Conservation (phyloP, 2,888 invertebrate species). For the Oxytorus armatus region DNA sequence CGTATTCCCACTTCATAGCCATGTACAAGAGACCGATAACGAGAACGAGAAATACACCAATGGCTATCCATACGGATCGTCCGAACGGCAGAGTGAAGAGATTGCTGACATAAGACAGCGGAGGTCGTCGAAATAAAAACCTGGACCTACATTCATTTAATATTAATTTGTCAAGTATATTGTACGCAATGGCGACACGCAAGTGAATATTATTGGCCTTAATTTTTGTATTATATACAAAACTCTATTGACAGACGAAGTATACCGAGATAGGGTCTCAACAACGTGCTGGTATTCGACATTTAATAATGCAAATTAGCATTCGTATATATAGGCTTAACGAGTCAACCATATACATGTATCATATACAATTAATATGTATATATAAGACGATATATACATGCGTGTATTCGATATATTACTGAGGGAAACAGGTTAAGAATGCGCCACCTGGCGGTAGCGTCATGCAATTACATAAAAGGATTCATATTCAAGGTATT, state of each 20-base stretch:
- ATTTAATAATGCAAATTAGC: constrained; percentile 48
- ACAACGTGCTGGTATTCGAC: constrained; percentile 23
- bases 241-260: constrained; percentile 21
- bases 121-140: constrained; percentile 90
- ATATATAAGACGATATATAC: no score
- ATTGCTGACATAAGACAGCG: constrained; percentile 90
- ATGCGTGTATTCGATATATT: neutral
- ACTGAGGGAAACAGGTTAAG: neutral
- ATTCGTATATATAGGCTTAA: constrained; percentile 11
- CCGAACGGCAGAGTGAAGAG: constrained; percentile 90
- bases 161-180: constrained; percentile 43
- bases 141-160: constrained; percentile 82
- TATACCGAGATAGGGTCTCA: neutral
- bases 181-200: neutral
- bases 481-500: no score
- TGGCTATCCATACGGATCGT: constrained; percentile 88
- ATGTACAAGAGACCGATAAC: constrained; percentile 85
- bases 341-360: constrained; percentile 25
- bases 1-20: constrained; percentile 85
- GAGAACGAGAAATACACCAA: constrained; percentile 84
- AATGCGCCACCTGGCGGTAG: neutral
- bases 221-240: constrained; percentile 40
- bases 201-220: constrained; percentile 57
- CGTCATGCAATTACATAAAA: neutral
- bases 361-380: constrained; percentile 16